Base-by-base conservation (phyloP, 1,140 invertebrate species). In the Drosophila pectinifera region DNA sequence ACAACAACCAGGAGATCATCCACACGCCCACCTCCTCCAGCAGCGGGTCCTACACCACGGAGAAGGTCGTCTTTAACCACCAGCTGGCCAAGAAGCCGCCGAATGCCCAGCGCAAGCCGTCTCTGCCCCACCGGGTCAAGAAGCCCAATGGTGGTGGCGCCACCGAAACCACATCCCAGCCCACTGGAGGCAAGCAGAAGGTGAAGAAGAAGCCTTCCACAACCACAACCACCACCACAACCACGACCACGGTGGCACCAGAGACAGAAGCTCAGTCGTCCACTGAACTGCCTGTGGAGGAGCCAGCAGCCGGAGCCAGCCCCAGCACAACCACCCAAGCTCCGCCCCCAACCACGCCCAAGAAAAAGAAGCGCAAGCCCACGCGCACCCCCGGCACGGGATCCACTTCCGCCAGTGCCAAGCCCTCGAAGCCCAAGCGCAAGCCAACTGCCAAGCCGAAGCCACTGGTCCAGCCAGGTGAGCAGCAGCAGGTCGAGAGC, bases 351-450 rank as follows among this genome's bases (percentile, higher is more conserved):
- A 82, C 83, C 36, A 85, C 83, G 8, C 73, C 43, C 4, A 90
- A 91, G 53, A 92, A 91, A 61, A 91, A 83, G 51, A 91, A 86
- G 42, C 90, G 85, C 24, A 91, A 91, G 56, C 91, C 80, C 3
- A 92, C 89, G 11, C 80, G 85, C 24, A 77, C 86, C 0, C 91
- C 90, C 1, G 83, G 83, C 7, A 39, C 65, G n/a, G 46, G n/a
- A 16, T 11, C 68, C 41, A 38, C 48, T 22, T 46, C 48, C 7
- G 61, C 28, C 13, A 61, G 54, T 22, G 51, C 13, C 13, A 84
- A 75, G 31, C 69, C 74, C 3, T 49, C 42, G 6, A 91, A 91
- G 14, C 73, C 85, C 1, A 91, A 91, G 16, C 82, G 90, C 1
- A 91, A 91, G 45, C 90, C 90, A 39, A 85, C 86, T 5, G 11